Evolutionary conservation across 2,113 vertebrate species (phyloP), one percentile per base, ranked within the genome.

Genomic region (Taxidea taxus): DNA sequence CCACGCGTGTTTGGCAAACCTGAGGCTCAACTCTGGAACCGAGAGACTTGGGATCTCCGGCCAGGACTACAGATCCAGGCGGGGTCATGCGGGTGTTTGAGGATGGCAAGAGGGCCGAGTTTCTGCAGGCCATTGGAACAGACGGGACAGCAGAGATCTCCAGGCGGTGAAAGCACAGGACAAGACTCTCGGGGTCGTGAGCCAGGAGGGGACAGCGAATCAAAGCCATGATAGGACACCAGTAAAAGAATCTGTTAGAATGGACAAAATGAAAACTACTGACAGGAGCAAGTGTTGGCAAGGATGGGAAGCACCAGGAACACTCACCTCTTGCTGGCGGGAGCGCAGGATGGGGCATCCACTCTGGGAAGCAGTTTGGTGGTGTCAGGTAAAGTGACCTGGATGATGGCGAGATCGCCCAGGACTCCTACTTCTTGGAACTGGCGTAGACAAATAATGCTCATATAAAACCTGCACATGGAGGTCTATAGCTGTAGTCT

Each of bases 1-100:
- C 0, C 18, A 1, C 0, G 1, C 13, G 31, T 7, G 1, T 25
- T 29, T 1, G 16, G 16, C 0, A 42, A 4, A 20, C 2, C 20
- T 11, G 58, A 31, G 64, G 1, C 27, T 64, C 16, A 6, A 5
- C 64, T 11, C 12, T 2, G 6, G 58, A 34, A 3, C 11, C 15
- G 37, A 51, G 47, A 14, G 1, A 4, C 1, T 8, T 29, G 39
- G 6, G 8, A 13, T 6, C 31, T 5, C 27, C 11, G 3, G 15
- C 0, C 1, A 62, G 51, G 42, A 6, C 1, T 8, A 12, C 2
- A 0, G 39, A 20, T 51, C 72, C 1, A 6, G 47, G 27, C 0
- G 12, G 21, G 86, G 21, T 7, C 8, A 42, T 0, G 34, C 16
- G 31, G 10, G 9, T 0, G 0, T 8, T 5, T 3, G 21, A 25